Evolutionary conservation across 2,888 invertebrate genomes (phyloP), one percentile per base, ranked within the genome.

Genomic region (Agriopis marginaria): DNA sequence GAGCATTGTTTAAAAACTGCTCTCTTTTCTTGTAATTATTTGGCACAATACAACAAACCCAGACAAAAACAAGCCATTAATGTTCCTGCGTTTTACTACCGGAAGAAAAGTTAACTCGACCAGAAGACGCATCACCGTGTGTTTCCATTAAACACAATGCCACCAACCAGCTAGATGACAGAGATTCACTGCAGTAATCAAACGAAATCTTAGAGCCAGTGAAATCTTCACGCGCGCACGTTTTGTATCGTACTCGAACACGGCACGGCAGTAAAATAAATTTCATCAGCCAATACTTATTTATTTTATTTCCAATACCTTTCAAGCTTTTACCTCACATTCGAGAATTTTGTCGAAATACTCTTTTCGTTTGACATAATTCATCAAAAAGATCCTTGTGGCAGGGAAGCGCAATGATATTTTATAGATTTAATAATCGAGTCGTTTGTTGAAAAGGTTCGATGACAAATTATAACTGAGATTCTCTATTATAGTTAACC

Each of bases 401-500:
- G 66, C 56, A 56, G 60, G 56, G 51, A 68, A 70, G 60, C 63
- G 63, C 68, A 73, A 74, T 68, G 73, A 75, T 74, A 71, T 81
- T 75, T 56, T 66, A 73, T 68, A 73, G 58, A 73, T 74, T 71
- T 64, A 65, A 74, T 65, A 75, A 56, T 64, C 63, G 47, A 23
- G 49, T 55, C 73, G 76, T 72, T 75, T 79, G 77, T 74, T 63
- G 74, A 74, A 70, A 72, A 71, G 66, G 73, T 64, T 68, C 68
- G 63, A 77, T 71, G 66, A 65, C 70, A 72, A 75, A 76, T 77
- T 77, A 69, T 79, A 81, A 77, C 76, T 6, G 73, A 61, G 71
- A 77, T 73, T 65, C 71, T 73, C 72, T 75, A 77, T 79, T 76
- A 77, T 80, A 78, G 75, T 78, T 79, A 81, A 80, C 71, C 68